Base-by-base conservation (phyloP, 2,113 vertebrate genomes). In the Hirundichthys speculiger region DNA sequence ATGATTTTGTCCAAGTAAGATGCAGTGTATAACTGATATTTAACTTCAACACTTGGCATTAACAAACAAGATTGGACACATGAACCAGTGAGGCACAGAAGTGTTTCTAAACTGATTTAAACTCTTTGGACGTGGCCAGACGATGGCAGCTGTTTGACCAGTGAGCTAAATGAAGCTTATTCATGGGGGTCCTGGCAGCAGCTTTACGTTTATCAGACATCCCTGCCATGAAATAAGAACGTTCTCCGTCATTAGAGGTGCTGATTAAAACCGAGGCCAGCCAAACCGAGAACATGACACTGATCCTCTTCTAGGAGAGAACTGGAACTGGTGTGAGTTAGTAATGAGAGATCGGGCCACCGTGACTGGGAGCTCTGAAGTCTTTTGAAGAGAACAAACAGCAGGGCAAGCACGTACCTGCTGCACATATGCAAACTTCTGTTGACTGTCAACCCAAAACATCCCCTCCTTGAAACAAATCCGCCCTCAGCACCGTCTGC, bases 361-460 rank as follows among this genome's bases (percentile, higher is more conserved):
- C 50, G 46, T 46, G 68, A 69, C 34, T 46, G 63, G 57, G 67
- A 55, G 66, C 27, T 64, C 71, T 61, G 27, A 34, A 14, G 63
- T 21, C n/a, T n/a, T n/a, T n/a, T n/a, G n/a, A 30, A 43, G 55
- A 41, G 80, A 54, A 80, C 85, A 83, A 77, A 81, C 72, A 57
- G 43, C 5, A 25, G 18, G 51, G 39, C 87, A 19, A 52, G 87
- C 64, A 27, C 42, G 50, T 57, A 76, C 85, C 83, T 89, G 87
- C 73, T 40, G 18, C 50, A 16, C 59, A 7, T 70, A 63, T 69
- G 55, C 48, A 24, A 14, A 39, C 54, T 27, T 53, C 7, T 59
- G 45, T 71, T 53, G 11, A 2, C 69, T 56, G 47, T 49, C 58
- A 75, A 64, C 69, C 72, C 75, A 67, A 75, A 81, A 79, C 82